Evolutionary conservation across 35 echinoderm and acorn worm genomes (phyloP), one percentile per base, ranked within the genome.

Genomic region (Ptychodera flava): DNA sequence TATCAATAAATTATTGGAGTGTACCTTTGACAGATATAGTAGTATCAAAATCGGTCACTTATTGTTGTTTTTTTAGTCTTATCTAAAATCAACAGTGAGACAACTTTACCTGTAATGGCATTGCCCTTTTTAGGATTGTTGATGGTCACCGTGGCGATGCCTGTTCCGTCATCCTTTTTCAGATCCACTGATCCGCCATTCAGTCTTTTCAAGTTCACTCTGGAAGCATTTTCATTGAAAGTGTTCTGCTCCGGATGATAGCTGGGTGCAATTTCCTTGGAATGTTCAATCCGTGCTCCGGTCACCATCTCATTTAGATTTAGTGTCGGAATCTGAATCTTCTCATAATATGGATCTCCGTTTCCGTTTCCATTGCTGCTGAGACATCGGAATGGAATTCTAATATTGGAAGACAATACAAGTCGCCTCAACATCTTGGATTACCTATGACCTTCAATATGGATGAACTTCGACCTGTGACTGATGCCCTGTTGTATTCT

Each of bases 31-130:
- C 22, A 64, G 45, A 6, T 22, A 64, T 64, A 64, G 22, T 64
- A 6, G 22, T 64, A n/a, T n/a, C n/a, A n/a, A 64, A 64, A 12
- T 64, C 22, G 6, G 45, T 12, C 6, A 64, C 45, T 12, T 12
- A 64, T 64, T 6, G 22, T 12, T 64, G 45, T 64, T 64, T 64
- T 64, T 12, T 64, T 12, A 64, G 22, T 64, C 45, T 12, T 12
- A 64, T 64, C 22, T 64, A 64, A 64, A 6, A 64, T 16, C 15
- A 76, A 0, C 35, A 28, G 29, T 45, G 28, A 36, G 30, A n/a
- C 80, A n/a, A n/a, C n/a, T n/a, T 75, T 88, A 99, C 96, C 96
- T 90, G 96, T 82, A 0, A 99, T 30, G 36, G 96, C 92, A 90
- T 99, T 99, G 16, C 88, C 92, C 53, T 89, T 90, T 77, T 79